A percentile compares a stretch with the other conserved stretches of the same genome.
Conservation (phyloP, 2,113 vertebrate genomes). For the Clupea harengus region DNA sequence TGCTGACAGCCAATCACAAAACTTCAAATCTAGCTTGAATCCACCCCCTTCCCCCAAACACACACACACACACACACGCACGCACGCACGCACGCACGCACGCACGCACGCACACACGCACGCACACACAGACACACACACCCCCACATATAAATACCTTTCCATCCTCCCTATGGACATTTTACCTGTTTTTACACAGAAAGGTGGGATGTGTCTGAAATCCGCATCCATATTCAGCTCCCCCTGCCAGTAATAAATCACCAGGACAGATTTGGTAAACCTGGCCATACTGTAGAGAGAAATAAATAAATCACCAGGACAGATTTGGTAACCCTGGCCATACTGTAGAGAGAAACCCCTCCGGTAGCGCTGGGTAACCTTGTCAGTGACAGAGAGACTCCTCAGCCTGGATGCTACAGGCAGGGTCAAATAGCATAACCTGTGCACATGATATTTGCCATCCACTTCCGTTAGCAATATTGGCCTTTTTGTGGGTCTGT, state of each 20-base stretch:
- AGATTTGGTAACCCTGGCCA: not conserved
- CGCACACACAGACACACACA: too few relatives aligned
- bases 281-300: not conserved
- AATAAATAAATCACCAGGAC: not conserved
- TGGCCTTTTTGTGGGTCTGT: too few relatives aligned
- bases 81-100: not conserved
- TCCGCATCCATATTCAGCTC: not conserved
- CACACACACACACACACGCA: not conserved
- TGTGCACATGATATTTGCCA: too few relatives aligned
- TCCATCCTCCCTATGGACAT: too few relatives aligned
- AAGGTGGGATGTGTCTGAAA: not conserved
- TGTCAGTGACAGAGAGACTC: too few relatives aligned
- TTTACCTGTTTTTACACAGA: not conserved
- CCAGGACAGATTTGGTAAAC: not conserved
- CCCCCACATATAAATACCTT: too few relatives aligned
- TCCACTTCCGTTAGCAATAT: too few relatives aligned
- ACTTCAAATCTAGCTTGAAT: not conserved
- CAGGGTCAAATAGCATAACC: too few relatives aligned
- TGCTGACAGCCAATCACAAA: slow-evolving; percentile 30
- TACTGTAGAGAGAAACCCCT: not conserved
- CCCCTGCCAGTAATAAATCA: not conserved
- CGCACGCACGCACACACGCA: not conserved
- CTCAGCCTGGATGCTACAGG: too few relatives aligned
- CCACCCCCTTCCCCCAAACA: not conserved
- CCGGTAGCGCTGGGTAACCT: too few relatives aligned